These are phyloP conservation scores for Tupaia chinensis DNA, from an alignment of 2,113 vertebrate genomes.

Conservation along the genomic window DNA sequence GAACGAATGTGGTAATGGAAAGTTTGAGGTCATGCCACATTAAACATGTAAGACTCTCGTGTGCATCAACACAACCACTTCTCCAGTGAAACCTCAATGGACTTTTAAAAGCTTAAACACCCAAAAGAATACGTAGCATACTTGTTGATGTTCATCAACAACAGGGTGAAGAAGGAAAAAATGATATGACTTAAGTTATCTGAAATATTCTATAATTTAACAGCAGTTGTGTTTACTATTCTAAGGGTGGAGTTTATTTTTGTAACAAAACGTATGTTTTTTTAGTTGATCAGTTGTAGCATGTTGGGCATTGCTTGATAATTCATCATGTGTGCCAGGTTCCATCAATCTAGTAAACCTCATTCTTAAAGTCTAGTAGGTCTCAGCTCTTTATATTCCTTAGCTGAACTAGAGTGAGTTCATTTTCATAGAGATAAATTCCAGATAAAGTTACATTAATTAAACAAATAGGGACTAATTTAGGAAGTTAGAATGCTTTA, in stretches of 20 bases:
- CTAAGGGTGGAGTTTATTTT: constrained; percentile 21
- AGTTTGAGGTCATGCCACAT: constrained; percentile 31
- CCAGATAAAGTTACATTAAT: constrained; percentile 35
- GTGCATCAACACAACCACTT: not conserved
- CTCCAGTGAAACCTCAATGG: constrained; percentile 27
- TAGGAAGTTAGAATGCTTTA: constrained; percentile 38
- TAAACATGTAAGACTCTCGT: constrained; percentile 1
- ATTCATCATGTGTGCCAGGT: not conserved
- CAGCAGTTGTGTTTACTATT: constrained; percentile 1
- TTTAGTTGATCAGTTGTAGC: not conserved
- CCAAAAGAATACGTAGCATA: constrained; percentile 51
- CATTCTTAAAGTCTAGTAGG: no score
- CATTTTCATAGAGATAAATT: constrained; percentile 4
- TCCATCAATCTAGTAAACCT: not conserved
- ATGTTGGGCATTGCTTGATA: not conserved
- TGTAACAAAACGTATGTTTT: constrained; percentile 22
- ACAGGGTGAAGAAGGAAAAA: not conserved
- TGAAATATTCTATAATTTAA: constrained; percentile 38
- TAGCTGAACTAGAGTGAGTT: constrained; percentile 35
- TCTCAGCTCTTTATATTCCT: not conserved
- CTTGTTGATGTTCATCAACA: constrained; percentile 56
- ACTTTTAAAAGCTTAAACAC: constrained; percentile 51
- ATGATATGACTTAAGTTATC: not conserved
- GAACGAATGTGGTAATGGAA: constrained; percentile 62
- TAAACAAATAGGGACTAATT: not conserved